Conservation (phyloP, 2,797 vertebrate genomes). For the Acanthopagrus latus region DNA sequence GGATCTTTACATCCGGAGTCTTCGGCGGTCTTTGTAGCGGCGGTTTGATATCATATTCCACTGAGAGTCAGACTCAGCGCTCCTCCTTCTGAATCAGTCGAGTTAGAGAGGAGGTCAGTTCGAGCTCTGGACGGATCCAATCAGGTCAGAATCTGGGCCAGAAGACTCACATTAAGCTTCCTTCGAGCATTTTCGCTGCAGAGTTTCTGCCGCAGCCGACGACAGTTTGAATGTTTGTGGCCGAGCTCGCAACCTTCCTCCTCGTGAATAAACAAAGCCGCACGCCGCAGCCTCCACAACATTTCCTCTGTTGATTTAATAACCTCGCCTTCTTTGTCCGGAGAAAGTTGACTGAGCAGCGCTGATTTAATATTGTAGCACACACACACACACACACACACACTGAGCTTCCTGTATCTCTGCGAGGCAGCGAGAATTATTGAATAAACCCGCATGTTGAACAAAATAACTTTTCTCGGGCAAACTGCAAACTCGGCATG, state of each 20-base stretch:
- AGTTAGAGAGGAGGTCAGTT: conserved; percentile 16
- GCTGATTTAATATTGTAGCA: conserved; percentile 47
- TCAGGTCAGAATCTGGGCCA: conserved; percentile 37
- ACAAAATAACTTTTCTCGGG: conserved; percentile 50
- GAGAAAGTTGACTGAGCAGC: conserved; percentile 40
- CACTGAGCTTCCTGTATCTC: conserved; percentile 28
- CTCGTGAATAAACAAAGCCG: conserved; percentile 46
- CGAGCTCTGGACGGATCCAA: conserved; percentile 13
- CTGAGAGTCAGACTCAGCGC: not conserved
- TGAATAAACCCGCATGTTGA: conserved; percentile 40
- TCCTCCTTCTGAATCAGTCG: conserved; percentile 11
- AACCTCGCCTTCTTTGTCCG: conserved; percentile 32
- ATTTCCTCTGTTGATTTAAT: conserved; percentile 60
- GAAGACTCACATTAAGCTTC: not conserved
- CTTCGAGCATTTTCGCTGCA: not conserved
- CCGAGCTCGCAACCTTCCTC: not conserved
- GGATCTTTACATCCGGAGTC: not conserved
- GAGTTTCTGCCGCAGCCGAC: not conserved
- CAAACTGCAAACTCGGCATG: conserved; percentile 62
- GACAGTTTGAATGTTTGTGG: not conserved
- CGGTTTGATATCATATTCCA: not conserved
- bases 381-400: too few species aligned
- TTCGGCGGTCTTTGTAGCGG: not conserved
- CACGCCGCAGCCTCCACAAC: conserved; percentile 17
- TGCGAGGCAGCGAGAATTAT: conserved; percentile 24